Conservation (phyloP, 53 echinoderm and acorn worm species). For the Apostichopus leukothele region DNA sequence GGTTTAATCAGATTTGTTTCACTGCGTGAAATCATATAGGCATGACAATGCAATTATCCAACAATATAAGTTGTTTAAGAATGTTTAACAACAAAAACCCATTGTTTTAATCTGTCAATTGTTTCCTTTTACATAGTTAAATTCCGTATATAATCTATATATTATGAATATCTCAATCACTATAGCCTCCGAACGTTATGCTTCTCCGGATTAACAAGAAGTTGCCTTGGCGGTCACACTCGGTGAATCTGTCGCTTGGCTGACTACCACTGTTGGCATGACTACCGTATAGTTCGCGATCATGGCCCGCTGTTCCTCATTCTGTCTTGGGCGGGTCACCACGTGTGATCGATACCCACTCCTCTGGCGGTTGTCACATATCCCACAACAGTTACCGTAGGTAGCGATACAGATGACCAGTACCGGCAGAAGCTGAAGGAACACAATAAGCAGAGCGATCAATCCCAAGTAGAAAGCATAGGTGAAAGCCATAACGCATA, state of each 20-base stretch:
- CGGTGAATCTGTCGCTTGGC: constrained; percentile 34
- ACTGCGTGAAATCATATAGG: no score
- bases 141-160: no score
- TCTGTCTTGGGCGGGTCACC: neutral
- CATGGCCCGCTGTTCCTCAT: neutral
- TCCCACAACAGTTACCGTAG: constrained; percentile 37
- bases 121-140: no score
- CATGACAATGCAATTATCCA: no score
- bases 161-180: no score
- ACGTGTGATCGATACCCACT: neutral
- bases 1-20: no score
- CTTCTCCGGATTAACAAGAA: neutral
- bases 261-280: constrained; percentile 41
- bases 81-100: no score
- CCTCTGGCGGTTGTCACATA: constrained; percentile 23
- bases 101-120: no score
- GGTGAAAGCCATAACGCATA: constrained; percentile 15
- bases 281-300: constrained; percentile 20
- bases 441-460: constrained; percentile 12
- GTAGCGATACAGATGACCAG: constrained; percentile 22
- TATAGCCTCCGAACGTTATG: no score
- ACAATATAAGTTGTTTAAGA: no score
- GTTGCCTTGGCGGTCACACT: constrained; percentile 13
- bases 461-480: constrained; percentile 29
- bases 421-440: constrained; percentile 23